These are phyloP conservation scores for Crocidura indochinensis DNA, from an alignment of 2,797 vertebrate genomes.

Conservation along the genomic window DNA sequence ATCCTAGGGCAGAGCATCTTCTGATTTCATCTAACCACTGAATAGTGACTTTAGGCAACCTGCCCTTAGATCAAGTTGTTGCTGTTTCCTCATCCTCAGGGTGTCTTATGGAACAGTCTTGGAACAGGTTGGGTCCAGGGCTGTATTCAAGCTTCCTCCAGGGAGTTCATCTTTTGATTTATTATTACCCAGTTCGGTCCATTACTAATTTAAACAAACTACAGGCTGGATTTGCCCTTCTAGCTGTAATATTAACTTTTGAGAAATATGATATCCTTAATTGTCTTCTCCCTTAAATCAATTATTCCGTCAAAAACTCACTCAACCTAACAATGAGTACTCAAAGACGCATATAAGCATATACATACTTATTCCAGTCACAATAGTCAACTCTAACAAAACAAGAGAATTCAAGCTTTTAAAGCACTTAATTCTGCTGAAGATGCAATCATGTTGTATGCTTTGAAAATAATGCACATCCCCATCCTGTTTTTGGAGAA, in stretches of 20 bases:
- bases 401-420: slow-evolving; percentile 75
- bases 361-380: slow-evolving; percentile 46
- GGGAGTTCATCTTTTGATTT: slow-evolving; percentile 31
- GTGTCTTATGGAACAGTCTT: too few relatives aligned
- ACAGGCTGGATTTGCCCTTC: neutral
- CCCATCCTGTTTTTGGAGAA: slow-evolving; percentile 78
- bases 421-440: slow-evolving; percentile 83
- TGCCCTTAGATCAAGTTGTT: too few relatives aligned
- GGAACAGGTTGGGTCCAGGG: too few relatives aligned
- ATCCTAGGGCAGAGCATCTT: too few relatives aligned
- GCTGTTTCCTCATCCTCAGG: too few relatives aligned
- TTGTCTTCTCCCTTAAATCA: slow-evolving; percentile 56
- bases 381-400: slow-evolving; percentile 46
- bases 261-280: slow-evolving; percentile 63
- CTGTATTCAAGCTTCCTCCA: too few relatives aligned
- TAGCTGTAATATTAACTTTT: slow-evolving; percentile 53
- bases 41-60: too few relatives aligned
- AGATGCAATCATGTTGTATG: slow-evolving; percentile 76
- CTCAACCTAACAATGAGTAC: slow-evolving; percentile 41
- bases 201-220: slow-evolving; percentile 64
- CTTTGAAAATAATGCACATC: slow-evolving; percentile 86
- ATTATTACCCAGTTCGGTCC: slow-evolving; percentile 58
- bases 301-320: slow-evolving; percentile 15
- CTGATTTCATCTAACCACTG: too few relatives aligned
- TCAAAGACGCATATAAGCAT: slow-evolving; percentile 60